Percentiles rank a stretch among this genome's conserved stretches.
Evolutionary conservation across 2,888 invertebrate species (phyloP).

Genomic region (Trissoscelio sp.): DNA sequence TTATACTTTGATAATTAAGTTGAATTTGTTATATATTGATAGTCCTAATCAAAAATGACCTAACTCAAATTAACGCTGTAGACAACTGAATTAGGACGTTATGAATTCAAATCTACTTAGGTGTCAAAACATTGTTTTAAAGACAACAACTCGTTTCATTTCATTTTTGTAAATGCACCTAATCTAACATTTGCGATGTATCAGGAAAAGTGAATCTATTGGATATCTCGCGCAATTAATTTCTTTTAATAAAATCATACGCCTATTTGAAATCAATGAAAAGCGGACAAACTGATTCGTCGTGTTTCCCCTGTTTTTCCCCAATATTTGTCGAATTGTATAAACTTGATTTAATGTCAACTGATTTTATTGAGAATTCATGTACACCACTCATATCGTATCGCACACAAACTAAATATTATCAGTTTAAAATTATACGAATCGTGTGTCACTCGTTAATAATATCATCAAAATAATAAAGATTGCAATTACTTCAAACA

Average conservation of each 20-base stretch:
- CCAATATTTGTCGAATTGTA: slow-evolving; percentile 43
- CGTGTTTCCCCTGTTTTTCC: slow-evolving; percentile 18
- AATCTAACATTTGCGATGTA: slow-evolving; percentile 14
- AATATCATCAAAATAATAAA: slow-evolving; percentile 4
- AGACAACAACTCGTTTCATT: not conserved
- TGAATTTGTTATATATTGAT: no score
- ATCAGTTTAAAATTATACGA: slow-evolving; percentile 5
- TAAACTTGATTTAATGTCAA: slow-evolving; percentile 34
- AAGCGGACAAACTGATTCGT: slow-evolving; percentile 30
- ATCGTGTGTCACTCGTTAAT: slow-evolving; percentile 1
- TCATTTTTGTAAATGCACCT: not conserved
- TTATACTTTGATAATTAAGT: no score
- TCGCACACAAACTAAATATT: not conserved
- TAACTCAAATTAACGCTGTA: no score
- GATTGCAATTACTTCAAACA: not conserved
- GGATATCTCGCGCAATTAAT: slow-evolving; percentile 36
- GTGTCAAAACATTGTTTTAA: no score
- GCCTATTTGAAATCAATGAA: slow-evolving; percentile 44
- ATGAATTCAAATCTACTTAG: no score
- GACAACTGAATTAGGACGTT: no score
- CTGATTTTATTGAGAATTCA: slow-evolving; percentile 30
- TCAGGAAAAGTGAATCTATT: slow-evolving; percentile 9
- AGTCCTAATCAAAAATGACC: no score
- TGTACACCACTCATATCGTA: slow-evolving; percentile 3
- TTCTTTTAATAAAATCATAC: slow-evolving; percentile 42